Base-by-base conservation (phyloP, 2,113 vertebrate species). In the Rhynchomys soricoides region DNA sequence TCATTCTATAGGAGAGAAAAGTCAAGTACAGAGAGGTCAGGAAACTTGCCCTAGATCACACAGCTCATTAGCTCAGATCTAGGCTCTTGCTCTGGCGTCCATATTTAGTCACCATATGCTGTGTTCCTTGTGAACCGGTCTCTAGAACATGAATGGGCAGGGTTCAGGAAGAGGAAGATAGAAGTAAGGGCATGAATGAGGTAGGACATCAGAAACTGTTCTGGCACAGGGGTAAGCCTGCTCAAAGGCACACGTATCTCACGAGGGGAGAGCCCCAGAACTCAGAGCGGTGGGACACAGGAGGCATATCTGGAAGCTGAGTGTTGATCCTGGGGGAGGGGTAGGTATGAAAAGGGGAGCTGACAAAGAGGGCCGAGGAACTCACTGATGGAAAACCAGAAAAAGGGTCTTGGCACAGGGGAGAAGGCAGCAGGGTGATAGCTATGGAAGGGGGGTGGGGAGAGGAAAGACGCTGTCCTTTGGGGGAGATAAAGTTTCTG, bases 11-110 rank as follows among this genome's bases (percentile, higher is more conserved):
- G 48, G 68, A 37, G 64, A 74, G 40, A 34, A 91, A 93, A 86
- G 66, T 50, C 87, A 92, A 59, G 22, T 29, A 52, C 48, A 92
- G 78, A 85, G 59, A 95, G 21, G 37, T 52, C 87, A 90, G 93
- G 48, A 66, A 82, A 73, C 19, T 88, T 81, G 50, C 10, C 31
- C 45, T 62, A 59, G 75, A 55, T 91, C 64, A 94, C 48, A 71
- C 1, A 81, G 82, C 15, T 82, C 26, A 37, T 91, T 48, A 50
- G 10, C 40, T 64, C 15, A 62, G 62, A 92, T 62, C 55, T 13
- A 40, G 52, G 50, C 52, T 91, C 62, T 78, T 50, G 29, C 64
- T 95, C 50, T 40, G 55, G 68, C 57, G 48, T 68, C 52, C 24
- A 73, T 37, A 29, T 13, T 48, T 70, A 70, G 68, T 9, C 43